A percentile compares a stretch with the other conserved stretches of the same genome.
Conservation (phyloP, 2,113 vertebrate species). For the Orthochromis malagaraziensis region DNA sequence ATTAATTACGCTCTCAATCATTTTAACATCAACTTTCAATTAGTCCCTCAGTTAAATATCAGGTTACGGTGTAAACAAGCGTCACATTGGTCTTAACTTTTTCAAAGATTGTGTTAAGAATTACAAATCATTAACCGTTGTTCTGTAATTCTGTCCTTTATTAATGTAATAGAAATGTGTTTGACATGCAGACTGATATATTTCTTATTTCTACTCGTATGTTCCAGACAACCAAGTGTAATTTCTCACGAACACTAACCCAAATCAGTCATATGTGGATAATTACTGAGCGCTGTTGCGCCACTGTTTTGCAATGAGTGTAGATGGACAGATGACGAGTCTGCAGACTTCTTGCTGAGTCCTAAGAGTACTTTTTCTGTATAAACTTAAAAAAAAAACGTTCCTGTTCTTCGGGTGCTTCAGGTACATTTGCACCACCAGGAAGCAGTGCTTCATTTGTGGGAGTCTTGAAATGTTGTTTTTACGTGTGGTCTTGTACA, state of each 20-base stretch:
- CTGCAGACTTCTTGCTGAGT: not conserved
- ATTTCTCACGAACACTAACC: not conserved
- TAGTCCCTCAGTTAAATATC: not conserved
- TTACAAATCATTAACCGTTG: not conserved
- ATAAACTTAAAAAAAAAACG: accelerated
- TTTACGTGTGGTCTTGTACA: not conserved
- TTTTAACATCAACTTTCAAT: not conserved
- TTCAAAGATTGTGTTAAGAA: not conserved
- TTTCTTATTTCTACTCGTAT: not conserved
- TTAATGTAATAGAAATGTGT: not conserved
- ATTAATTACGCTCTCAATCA: not conserved
- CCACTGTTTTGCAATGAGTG: not conserved
- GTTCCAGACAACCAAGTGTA: not conserved
- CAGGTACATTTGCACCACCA: not conserved
- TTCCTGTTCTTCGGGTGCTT: not conserved
- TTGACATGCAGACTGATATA: not conserved
- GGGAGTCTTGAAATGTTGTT: not conserved
- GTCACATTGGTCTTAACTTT: not conserved
- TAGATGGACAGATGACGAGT: not conserved
- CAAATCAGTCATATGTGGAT: not conserved
- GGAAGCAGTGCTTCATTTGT: not conserved
- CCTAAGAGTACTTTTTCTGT: not conserved
- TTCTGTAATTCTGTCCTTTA: not conserved
- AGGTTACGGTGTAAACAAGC: not conserved
- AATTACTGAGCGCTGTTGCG: not conserved